Evolutionary conservation across 2,113 vertebrate species (phyloP).

Genomic region (Lophura nycthemera): DNA sequence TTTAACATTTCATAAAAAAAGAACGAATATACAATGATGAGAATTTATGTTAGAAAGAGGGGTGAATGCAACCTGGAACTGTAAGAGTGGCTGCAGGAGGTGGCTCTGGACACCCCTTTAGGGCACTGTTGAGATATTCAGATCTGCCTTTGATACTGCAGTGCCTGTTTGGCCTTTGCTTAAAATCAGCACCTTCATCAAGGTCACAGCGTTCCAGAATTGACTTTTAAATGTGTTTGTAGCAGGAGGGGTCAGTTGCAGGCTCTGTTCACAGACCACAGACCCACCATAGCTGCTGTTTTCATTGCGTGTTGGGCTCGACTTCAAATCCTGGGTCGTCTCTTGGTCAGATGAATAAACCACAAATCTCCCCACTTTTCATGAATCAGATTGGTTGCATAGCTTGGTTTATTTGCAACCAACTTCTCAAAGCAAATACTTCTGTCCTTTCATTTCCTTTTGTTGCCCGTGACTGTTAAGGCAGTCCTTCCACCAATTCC

Average conservation of each 20-base stretch:
- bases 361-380: neutral
- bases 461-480: neutral
- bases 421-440: slow-evolving; percentile 45
- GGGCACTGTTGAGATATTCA: neutral
- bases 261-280: rapidly evolving
- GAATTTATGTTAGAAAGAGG: no score
- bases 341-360: neutral
- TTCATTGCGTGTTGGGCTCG: rapidly evolving
- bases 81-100: neutral
- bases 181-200: rapidly evolving
- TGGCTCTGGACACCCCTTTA: neutral
- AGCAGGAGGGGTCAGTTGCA: neutral
- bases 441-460: slow-evolving; percentile 42
- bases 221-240: no score
- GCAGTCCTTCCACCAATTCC: neutral
- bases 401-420: slow-evolving; percentile 45
- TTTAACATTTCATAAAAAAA: neutral
- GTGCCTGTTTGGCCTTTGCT: neutral
- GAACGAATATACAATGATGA: neutral
- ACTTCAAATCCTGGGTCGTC: neutral
- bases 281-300: neutral
- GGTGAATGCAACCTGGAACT: neutral
- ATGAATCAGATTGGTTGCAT: slow-evolving; percentile 5
- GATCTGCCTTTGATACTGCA: rapidly evolving
- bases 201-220: neutral